Base-by-base conservation (phyloP, 2,113 vertebrate genomes). In the Nicator chloris region DNA sequence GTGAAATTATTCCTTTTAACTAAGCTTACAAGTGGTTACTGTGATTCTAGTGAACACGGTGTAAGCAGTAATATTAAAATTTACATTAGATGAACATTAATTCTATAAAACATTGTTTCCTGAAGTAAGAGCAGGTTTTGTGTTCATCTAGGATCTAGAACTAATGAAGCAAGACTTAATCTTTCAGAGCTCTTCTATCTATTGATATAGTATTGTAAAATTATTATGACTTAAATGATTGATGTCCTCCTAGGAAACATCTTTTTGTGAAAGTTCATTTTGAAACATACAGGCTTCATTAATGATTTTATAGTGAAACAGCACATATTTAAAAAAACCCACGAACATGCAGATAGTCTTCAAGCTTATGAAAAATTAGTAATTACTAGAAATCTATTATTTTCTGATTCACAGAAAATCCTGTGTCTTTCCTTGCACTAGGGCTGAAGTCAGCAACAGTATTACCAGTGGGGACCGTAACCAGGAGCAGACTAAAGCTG, bases 301-400 rank as follows among this genome's bases (percentile, higher is more conserved):
- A 51, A 47, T 11, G 50, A 53, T 87, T 75, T 82, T 54, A 12
- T 80, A 50, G 54, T 16, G 24, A 26, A 37, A 65, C 9, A 61
- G 4, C 31, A 59, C 15, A 33, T 71, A 35, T 18, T 37, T 1
- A 2, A 42, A 73, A 73, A 69, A 40, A 5, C 0, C 0, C 2
- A 5, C 30, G 22, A 7, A 17, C 21, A 37, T 10, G 6, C 8
- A 80, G 24, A 44, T 51, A 23, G 15, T 30, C 83, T 93, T 86
- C 42, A 72, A 65, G 37, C 19, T 65, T 83, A 9, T 40, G 60
- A 56, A 83, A 82, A 26, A 15, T 37, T 28, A 56, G 4, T 47
- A 49, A 44, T 64, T 42, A 49, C 40, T 44, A 40, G 47, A 88
- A 80, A 61, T 40, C 4, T 39, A 5, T 71, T 54, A 8, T 56